Evolutionary conservation across 1,140 invertebrate genomes (phyloP), one percentile per base, ranked within the genome.

Genomic region (Brachystomella parvula): DNA sequence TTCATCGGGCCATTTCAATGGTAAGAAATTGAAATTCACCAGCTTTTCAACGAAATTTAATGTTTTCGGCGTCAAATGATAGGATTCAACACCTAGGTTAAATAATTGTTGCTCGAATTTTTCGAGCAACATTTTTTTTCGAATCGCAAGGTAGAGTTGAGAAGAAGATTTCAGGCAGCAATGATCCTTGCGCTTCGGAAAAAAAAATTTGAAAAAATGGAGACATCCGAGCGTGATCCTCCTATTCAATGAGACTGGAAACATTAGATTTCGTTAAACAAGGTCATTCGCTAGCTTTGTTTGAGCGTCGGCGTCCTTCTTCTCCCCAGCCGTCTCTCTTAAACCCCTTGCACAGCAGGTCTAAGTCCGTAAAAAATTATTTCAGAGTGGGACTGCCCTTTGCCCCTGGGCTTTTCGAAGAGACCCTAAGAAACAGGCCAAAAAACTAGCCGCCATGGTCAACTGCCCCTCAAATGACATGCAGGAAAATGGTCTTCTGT

Each of bases 331-430:
- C n/a, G n/a, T n/a, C n/a, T n/a, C n/a, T n/a, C n/a, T n/a, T n/a
- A n/a, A n/a, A n/a, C n/a, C n/a, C n/a, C n/a, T n/a, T n/a, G n/a
- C n/a, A n/a, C n/a, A n/a, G n/a, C 24, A 84, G 84, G 81, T 68
- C 76, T 88, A 57, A 86, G 88, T 73, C 76, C 84, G 74, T 81
- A 84, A 58, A 89, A 86, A 2, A 86, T 93, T 56, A 85, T 53
- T 90, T 0, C 83, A 87, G 77, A 92, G 89, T 74, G 91, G 90
- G 0, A 86, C 86, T 17, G 83, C 85, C 2, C 76, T 90, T 1
- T 78, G 82, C 71, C 83, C 83, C 1, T 94, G 87, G 90, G 82
- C 86, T 0, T 79, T 87, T 44, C 81, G 84, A 1, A 80, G 85
- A 73, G 83, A 86, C 39, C 79, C 87, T 0, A 75, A 81, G 1